phyloP scores from a whole-genome alignment of 2,888 invertebrate genomes.

The Dryadula phaetusa region DNA sequence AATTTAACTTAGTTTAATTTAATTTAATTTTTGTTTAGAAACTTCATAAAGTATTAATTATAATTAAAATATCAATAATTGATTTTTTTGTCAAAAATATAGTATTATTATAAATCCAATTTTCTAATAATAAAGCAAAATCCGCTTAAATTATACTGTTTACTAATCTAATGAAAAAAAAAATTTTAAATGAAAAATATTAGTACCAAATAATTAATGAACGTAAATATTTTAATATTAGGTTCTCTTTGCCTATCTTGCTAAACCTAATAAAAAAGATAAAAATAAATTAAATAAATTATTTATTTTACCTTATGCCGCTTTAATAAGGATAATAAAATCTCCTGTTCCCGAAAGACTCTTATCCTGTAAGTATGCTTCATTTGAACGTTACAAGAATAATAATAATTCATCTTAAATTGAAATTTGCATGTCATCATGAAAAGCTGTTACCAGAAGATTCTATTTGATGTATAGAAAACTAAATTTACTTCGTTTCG shows the following conservation, averaged over 20 bases:
- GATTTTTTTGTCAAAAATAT: too few relatives aligned
- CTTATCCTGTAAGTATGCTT: conserved; percentile 30
- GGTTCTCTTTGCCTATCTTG: too few relatives aligned
- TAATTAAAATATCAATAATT: too few relatives aligned
- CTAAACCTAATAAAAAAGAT: too few relatives aligned
- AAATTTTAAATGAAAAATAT: too few relatives aligned
- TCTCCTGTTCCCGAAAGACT: conserved; percentile 9
- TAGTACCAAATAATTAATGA: too few relatives aligned
- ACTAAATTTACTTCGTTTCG: conserved; percentile 15
- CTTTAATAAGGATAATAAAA: background rate
- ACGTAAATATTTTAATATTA: too few relatives aligned
- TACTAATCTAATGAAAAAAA: too few relatives aligned
- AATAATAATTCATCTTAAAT: conserved; percentile 30
- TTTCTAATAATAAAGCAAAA: too few relatives aligned
- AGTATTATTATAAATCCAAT: too few relatives aligned
- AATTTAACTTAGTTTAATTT: conserved; percentile 28
- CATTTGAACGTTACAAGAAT: conserved; percentile 28
- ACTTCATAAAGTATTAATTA: background rate
- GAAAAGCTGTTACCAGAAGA: background rate
- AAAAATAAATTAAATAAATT: too few relatives aligned
- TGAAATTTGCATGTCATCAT: conserved; percentile 28
- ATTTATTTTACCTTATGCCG: background rate
- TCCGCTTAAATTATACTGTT: too few relatives aligned
- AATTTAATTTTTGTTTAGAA: conserved; percentile 2
- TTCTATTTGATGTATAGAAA: conserved; percentile 11